Percentiles rank a stretch among this genome's conserved stretches.
phyloP scores from a whole-genome alignment of 2,113 vertebrate genomes.

The Lycocorax pyrrhopterus region DNA sequence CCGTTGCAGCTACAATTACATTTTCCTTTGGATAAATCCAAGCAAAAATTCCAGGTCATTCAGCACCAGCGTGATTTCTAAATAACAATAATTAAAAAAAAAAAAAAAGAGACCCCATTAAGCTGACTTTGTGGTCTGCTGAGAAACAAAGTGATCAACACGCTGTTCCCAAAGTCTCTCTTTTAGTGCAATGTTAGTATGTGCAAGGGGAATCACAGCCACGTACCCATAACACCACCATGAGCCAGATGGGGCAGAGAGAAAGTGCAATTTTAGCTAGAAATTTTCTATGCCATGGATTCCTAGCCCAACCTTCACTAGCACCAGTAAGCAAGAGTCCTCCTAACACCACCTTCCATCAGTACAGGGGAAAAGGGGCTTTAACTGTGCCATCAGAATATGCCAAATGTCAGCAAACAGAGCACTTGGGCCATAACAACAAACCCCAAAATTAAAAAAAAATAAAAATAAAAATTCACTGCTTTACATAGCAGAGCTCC shows the following conservation, averaged over 20 bases:
- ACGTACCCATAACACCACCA: constrained; percentile 54
- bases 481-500: background rate
- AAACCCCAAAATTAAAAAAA: background rate
- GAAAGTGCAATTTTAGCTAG: constrained; percentile 62
- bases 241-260: constrained; percentile 42
- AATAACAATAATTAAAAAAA: constrained; percentile 43
- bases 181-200: constrained; percentile 61
- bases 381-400: background rate
- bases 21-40: constrained; percentile 63
- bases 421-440: background rate
- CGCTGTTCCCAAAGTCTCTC: constrained; percentile 59
- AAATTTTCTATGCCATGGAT: constrained; percentile 42
- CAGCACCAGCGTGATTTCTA: constrained; percentile 58
- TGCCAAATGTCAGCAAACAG: background rate
- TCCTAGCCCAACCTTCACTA: constrained; percentile 28
- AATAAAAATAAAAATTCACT: background rate
- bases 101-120: background rate
- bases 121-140: constrained; percentile 33
- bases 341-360: background rate
- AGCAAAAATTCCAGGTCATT: constrained; percentile 62
- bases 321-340: constrained; percentile 44
- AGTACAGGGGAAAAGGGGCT: background rate
- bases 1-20: constrained; percentile 28
- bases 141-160: constrained; percentile 64
- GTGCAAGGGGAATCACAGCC: constrained; percentile 54